Evolutionary conservation across 2,797 vertebrate species (phyloP), one percentile per base, ranked within the genome.

Genomic region (Knipowitschia caucasica): DNA sequence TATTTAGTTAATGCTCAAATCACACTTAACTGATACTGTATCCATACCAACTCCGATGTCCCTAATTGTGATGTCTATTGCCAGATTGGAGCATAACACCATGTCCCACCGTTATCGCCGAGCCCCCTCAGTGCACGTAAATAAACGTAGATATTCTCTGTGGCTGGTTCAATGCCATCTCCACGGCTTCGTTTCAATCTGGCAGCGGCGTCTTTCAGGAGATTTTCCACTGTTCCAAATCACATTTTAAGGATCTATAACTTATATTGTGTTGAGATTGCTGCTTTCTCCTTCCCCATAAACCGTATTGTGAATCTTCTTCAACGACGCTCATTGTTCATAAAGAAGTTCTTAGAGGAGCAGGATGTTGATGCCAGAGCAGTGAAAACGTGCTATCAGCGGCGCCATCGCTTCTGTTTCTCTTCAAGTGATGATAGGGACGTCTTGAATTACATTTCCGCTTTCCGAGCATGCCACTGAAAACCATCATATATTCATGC

Each of bases 401-500:
- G 38, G 20, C 7, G 52, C 38, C 47, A 31, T 33, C 46, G 50
- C 31, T 20, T 62, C 18, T 10, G 20, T 31, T 40, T 61, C 26
- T 50, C 33, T 68, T 62, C 25, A 54, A 59, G 49, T 26, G 23
- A 46, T 56, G 55, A 71, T 64, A 38, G 39, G 18, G 43, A 18
- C 59, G 39, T 40, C 53, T 25, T 20, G 49, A 56, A 58, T 56
- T 56, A 26, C 31, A 11, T 66, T 60, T 43, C 52, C 57, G 40
- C 20, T 50, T 14, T 25, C 39, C 50, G 42, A 56, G 33, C 40
- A 56, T 51, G 42, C 39, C 39, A 45, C 24, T 33, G 8, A 23
- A 50, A 24, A 36, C 26, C 39, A 67, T 79, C 62, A 61, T 44
- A 70, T 27, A 73, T 78, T 47, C 26, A 66, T 59, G 33, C 51